Base-by-base conservation (phyloP, 2,888 invertebrate species). In the Ormyrus thymus region DNA sequence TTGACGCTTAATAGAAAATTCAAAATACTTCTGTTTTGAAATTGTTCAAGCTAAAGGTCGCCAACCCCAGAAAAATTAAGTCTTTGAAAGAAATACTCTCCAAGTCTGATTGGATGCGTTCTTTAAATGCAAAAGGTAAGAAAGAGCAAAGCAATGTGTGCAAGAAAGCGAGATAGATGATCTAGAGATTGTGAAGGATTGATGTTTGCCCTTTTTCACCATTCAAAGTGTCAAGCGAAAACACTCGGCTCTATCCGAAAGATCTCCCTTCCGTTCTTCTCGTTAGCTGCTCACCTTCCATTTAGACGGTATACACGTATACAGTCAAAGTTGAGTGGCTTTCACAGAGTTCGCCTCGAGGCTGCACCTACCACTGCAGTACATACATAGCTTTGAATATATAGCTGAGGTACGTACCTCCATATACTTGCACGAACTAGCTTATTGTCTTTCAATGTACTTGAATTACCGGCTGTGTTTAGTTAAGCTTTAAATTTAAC, bases 321-420 rank as follows among this genome's bases (percentile, higher is more conserved):
- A 13, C 55, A 56, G 48, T 64, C 55, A 64, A 72, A 72, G 62
- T 72, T 64, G 64, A 72, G 72, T 72, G 55, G 72, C 53, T 72
- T 72, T 55, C 55, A 56, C n/a, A 46, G 15, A 71, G 53, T 72
- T 62, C n/a, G 55, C 64, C 62, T 13, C 46, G 10, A 55, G 51
- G 64, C 64, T 56, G 10, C 13, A 29, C 29, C 29, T 29, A 29
- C 29, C 29, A 46, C 48, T 59, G 43, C 15, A 11, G 10, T 6
- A 43, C 15, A 11, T 48, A 50, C 46, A 70, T 50, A 59, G 58
- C 59, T 59, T 58, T 50, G 59, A 59, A 59, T 3, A 29, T 29
- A 29, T 29, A 7, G 9, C 46, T n/a, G 53, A 56, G 29, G 5
- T 13, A 45, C 45, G 10, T 45, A 46, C 6, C 45, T 56, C 45